Evolutionary conservation across 2,888 invertebrate genomes (phyloP).

Genomic region (Ceratothoa steindachneri): DNA sequence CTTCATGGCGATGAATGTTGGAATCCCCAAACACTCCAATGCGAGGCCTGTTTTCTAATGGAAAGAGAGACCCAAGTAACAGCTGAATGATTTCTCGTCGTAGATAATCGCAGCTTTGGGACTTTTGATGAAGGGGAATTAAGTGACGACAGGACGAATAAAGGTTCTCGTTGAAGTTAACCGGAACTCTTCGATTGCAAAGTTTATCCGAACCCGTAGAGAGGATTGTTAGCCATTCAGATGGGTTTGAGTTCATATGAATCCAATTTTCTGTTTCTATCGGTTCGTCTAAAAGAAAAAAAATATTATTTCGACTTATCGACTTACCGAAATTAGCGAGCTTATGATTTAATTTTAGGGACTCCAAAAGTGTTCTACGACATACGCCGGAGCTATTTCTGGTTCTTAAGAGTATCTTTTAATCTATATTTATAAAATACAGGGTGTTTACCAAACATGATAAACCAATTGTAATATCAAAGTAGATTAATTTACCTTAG

Average conservation of each 20-base stretch:
- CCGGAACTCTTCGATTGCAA: neutral
- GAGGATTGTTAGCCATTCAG: neutral
- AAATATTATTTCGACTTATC: too few relatives aligned
- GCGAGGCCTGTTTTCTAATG: neutral
- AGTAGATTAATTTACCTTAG: too few relatives aligned
- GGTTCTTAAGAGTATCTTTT: too few relatives aligned
- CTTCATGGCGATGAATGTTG: neutral
- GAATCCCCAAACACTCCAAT: slow-evolving; percentile 18
- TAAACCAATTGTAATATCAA: too few relatives aligned
- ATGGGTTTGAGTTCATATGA: neutral
- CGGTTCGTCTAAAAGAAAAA: too few relatives aligned
- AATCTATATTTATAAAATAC: too few relatives aligned
- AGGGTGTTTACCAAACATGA: too few relatives aligned
- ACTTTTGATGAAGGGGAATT: neutral
- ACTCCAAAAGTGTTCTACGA: too few relatives aligned
- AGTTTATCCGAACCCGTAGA: neutral
- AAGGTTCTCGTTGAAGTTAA: neutral
- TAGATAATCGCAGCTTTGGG: neutral
- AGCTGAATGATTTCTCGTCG: neutral
- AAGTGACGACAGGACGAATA: neutral
- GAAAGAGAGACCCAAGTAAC: neutral
- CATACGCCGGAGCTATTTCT: too few relatives aligned
- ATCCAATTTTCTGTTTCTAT: neutral
- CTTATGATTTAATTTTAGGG: too few relatives aligned
- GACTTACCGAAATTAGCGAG: too few relatives aligned